These are phyloP conservation scores for Megalonaias nervosa DNA, from an alignment of 1,140 invertebrate species.

Conservation along the genomic window DNA sequence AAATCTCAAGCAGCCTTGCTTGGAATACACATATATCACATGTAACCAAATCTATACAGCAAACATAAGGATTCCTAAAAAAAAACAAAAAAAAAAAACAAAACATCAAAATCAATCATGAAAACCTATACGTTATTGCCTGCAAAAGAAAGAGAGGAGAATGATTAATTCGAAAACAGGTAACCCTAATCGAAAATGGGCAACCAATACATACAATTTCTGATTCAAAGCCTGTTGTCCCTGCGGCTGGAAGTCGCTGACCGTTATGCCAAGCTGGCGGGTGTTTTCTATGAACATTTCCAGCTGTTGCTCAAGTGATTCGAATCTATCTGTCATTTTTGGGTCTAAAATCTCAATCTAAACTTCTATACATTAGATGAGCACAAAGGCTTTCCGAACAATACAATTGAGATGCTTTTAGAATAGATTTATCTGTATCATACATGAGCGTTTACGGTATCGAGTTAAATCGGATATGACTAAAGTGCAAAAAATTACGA, in stretches of 20 bases:
- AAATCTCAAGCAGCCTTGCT: no score
- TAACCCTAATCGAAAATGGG: not conserved
- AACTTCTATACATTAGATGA: not conserved
- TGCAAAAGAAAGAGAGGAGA: not conserved
- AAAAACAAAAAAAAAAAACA: no score
- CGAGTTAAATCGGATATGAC: not conserved
- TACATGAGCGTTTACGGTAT: not conserved
- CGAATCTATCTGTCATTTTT: constrained; percentile 66
- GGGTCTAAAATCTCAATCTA: not conserved
- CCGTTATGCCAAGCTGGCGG: constrained; percentile 96
- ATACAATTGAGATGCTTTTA: not conserved
- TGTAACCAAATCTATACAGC: no score
- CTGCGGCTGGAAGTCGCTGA: constrained; percentile 98
- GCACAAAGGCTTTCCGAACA: no score
- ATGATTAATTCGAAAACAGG: not conserved
- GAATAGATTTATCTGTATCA: not conserved
- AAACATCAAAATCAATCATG: no score
- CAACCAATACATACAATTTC: constrained; percentile 87
- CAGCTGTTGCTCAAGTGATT: constrained; percentile 86
- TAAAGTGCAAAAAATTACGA: no score
- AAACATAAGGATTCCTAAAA: no score
- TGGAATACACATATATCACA: no score
- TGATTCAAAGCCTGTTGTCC: constrained; percentile 98
- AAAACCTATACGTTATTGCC: no score
- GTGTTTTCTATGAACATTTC: constrained; percentile 99